Base-by-base conservation (phyloP, 2,113 vertebrate species). In the Oreochromis niloticus region DNA sequence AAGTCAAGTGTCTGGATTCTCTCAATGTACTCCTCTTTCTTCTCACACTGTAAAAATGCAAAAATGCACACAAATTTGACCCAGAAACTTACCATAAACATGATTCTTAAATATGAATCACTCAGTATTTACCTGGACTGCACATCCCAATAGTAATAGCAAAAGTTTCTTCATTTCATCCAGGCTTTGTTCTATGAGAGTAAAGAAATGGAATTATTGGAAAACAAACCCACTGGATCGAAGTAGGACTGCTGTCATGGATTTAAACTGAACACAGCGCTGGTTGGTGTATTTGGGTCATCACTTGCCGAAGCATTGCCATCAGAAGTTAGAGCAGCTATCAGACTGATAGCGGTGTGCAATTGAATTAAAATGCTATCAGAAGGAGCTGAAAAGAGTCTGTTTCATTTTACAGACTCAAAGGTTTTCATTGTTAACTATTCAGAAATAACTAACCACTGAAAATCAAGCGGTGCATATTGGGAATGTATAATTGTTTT, bases 11-110 rank as follows among this genome's bases (percentile, higher is more conserved):
- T 93, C 90, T 98, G 98, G 89, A 99, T 99, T 94, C 96, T 97
- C 95, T 98, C 97, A 80, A 99, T 98, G 93, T 98, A 98, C 91
- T 97, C 97, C 93, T 99, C 98, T 95, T 98, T 99, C 92, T 96
- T 97, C 94, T 98, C 97, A 95, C 98, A 98, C 98, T 99, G 92
- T 85, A 97, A 96, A 17, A 81, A 87, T 2, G n/a, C 10, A 32
- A n/a, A 61, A 54, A 55, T 55, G n/a, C 24, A 36, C 9, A 54
- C 24, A 80, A 12, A 34, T 10, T 9, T 17, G 16, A 56, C 39
- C 46, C 4, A 13, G n/a, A 13, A 13, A 6, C 17, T 0, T 4
- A 22, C 2, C 7, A 48, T 10, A 36, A 34, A 22, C 27, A 50
- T 19, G 1, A 12, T 19, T 30, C 27, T 75, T 5, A 75, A 48